These are phyloP conservation scores for Tanytarsus gracilentus DNA, from an alignment of 2,888 invertebrate genomes.

Conservation along the genomic window DNA sequence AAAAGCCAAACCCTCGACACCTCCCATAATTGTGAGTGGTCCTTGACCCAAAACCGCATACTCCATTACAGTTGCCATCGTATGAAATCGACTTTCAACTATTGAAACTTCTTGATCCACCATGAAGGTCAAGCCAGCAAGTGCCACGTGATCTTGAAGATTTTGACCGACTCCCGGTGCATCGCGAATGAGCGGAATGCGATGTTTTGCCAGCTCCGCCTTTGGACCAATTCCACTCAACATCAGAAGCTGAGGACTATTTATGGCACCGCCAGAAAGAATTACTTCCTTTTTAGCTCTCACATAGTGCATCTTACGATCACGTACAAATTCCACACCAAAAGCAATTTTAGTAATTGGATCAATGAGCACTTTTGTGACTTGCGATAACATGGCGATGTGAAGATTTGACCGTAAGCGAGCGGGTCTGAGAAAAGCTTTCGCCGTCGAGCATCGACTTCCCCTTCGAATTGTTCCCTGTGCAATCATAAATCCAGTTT, in stretches of 20 bases:
- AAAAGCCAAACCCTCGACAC: conserved; percentile 82
- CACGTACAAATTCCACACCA: conserved; percentile 71
- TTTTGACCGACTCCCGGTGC: conserved; percentile 74
- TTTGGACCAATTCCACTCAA: conserved; percentile 79
- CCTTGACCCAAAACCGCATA: conserved; percentile 78
- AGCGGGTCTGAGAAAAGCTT: conserved; percentile 76
- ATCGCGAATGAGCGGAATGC: conserved; percentile 72
- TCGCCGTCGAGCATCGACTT: conserved; percentile 78
- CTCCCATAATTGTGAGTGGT: conserved; percentile 77
- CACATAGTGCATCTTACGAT: conserved; percentile 61
- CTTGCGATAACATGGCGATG: conserved; percentile 73
- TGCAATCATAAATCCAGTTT: conserved; percentile 82
- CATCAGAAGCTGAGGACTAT: conserved; percentile 90
- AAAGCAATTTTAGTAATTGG: conserved; percentile 65
- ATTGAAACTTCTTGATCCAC: conserved; percentile 71
- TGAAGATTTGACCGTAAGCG: conserved; percentile 73
- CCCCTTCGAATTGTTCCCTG: conserved; percentile 72
- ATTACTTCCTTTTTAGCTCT: conserved; percentile 79
- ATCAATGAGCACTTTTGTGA: conserved; percentile 64
- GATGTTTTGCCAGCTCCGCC: conserved; percentile 59
- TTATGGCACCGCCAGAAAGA: conserved; percentile 82
- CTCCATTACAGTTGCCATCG: conserved; percentile 67
- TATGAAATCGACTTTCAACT: conserved; percentile 68
- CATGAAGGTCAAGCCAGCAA: conserved; percentile 76
- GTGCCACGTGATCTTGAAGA: conserved; percentile 80